Base-by-base conservation (phyloP, 2,888 invertebrate species). In the Drosophila nigritarsus region DNA sequence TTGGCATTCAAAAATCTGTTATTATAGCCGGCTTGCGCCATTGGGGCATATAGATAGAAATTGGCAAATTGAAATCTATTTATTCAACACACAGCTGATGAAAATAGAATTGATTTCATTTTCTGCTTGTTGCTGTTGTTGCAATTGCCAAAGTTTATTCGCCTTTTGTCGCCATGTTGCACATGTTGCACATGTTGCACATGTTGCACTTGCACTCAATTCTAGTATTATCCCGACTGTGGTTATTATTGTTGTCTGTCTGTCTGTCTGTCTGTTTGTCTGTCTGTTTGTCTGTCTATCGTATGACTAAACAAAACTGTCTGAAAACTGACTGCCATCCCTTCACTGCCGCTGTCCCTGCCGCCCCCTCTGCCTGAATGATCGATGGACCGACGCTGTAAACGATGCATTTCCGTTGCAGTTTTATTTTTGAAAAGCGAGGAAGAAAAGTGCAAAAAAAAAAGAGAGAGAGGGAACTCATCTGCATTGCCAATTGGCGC, bases 401-500 rank as follows among this genome's bases (percentile, higher is more conserved):
- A 87, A 84, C 78, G 84, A 85, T 85, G 85, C 87, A 85, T 84
- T 85, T 85, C 85, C 85, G 85, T 66, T 84, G 87, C 71, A 67
- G 56, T 70, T 74, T 70, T 78, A 59, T 78, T 78, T 70, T 67
- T 59, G 50, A 66, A 73, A 73, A 65, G 51, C 53, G 62, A 69
- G 68, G 29, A 55, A 40, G 29, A 40, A 55, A 55, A 55, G 38
- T 40, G 13, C 20, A 49, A 65, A 71, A 60, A 62, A 27, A 38
- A 29, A 38, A 40, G n/a, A n/a, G n/a, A 29, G 15, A 29, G n/a
- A 50, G 24, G 34, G 36, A 56, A 65, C 89, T 87, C 84, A 87
- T 87, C 89, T 87, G 84, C 90, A 87, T 87, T 87, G 83, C 89
- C 89, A 87, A 87, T 87, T 80, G 83, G 60, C 75, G 68, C 56